A percentile compares a stretch with the other conserved stretches of the same genome.
phyloP scores from a whole-genome alignment of 2,113 vertebrate genomes.

The Astatoreochromis straeleni region DNA sequence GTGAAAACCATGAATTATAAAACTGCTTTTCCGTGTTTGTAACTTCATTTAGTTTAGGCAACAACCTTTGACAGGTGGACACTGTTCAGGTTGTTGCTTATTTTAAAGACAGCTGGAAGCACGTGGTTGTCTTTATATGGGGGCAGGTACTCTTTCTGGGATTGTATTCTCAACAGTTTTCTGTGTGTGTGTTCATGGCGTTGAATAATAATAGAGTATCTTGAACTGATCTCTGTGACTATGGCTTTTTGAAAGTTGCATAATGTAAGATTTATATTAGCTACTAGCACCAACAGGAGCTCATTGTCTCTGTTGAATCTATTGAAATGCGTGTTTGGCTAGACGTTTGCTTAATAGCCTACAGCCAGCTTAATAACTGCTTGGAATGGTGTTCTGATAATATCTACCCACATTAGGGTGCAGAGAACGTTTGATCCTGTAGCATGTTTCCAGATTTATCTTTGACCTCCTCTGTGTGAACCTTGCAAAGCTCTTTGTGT shows the following conservation, averaged over 20 bases:
- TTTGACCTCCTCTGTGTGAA: slow-evolving; percentile 19
- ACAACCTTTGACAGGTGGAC: neutral
- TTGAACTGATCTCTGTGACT: neutral
- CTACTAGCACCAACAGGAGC: neutral
- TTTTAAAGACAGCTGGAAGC: neutral
- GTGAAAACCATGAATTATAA: neutral
- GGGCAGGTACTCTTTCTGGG: neutral
- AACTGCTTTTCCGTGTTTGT: neutral
- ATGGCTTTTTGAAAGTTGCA: neutral
- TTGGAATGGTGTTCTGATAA: neutral
- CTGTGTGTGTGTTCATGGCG: neutral
- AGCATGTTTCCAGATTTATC: neutral
- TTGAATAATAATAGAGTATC: neutral
- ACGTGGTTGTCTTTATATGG: neutral
- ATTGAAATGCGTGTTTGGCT: neutral
- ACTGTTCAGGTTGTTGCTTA: neutral
- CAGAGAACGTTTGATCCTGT: neutral
- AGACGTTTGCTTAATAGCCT: neutral
- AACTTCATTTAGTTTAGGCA: neutral
- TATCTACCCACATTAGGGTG: neutral
- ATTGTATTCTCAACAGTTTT: neutral
- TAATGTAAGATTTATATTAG: neutral
- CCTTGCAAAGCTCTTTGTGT: neutral
- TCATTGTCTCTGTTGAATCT: neutral
- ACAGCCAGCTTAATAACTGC: neutral